Base-by-base conservation (phyloP, 2,797 vertebrate species). In the Chelon labrosus region DNA sequence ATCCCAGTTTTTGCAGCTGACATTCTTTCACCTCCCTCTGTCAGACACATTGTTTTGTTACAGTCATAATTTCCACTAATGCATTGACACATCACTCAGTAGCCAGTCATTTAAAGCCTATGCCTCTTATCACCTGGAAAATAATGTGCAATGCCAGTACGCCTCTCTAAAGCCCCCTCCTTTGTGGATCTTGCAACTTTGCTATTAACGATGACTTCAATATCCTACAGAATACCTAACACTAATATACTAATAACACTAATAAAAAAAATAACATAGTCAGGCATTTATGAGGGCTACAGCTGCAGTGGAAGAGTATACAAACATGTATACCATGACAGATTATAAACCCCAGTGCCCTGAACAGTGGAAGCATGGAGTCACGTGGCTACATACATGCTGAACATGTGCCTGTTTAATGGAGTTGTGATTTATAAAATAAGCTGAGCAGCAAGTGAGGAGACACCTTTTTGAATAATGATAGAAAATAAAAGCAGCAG, bases 61-160 rank as follows among this genome's bases (percentile, higher is more conserved):
- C 63, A 65, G 81, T 77, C 84, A 82, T 87, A 74, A 88, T 86
- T 91, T 86, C 88, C 75, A 88, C 79, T 78, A 82, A 85, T 85
- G 79, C 81, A 60, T 81, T 72, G 80, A 86, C 88, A 79, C 62
- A 58, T 75, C 74, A 66, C 66, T 65, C 81, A 57, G 77, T 46
- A 73, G 77, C 70, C 57, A 13, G 49, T 80, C 81, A 84, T 78
- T 68, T 61, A 17, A 52, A 80, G 73, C 72, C 58, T 70, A 72
- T 60, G 50, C 68, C 70, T 68, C 61, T 52, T 47, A 65, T 84
- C 88, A 86, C 88, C 70, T 84, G 89, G 84, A 83, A 89, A 92
- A 90, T 85, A 84, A 85, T 39, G 57, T 75, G 44, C 27, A 42
- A 44, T 31, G 57, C 38, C 62, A 41, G 20, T 7, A 16, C 58